Evolutionary conservation across 2,888 invertebrate genomes (phyloP).

Genomic region (Myopa testacea): DNA sequence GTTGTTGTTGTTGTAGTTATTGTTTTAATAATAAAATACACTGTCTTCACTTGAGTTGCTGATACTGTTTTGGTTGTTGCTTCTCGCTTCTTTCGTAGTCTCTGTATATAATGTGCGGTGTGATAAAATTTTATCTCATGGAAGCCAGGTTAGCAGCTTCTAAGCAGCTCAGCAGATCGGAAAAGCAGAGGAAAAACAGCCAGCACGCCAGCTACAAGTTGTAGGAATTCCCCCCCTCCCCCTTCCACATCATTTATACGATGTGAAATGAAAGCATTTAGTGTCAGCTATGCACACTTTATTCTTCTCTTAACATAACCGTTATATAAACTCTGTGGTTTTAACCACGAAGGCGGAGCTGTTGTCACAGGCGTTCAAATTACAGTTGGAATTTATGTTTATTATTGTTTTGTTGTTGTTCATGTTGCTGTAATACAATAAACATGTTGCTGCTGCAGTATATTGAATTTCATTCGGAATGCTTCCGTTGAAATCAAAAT

Average conservation of each 20-base stretch:
- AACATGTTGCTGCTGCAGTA: not conserved
- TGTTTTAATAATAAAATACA: constrained; percentile 1
- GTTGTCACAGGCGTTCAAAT: constrained; percentile 7
- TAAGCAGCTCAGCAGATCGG: constrained; percentile 43
- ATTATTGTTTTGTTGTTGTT: not conserved
- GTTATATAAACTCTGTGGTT: constrained; percentile 30
- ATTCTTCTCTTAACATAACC: constrained; percentile 7
- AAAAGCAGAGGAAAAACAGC: no score
- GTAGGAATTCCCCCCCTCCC: constrained; percentile 32
- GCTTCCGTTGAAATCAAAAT: no score
- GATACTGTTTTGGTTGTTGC: no score
- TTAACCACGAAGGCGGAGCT: not conserved
- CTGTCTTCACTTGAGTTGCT: not conserved
- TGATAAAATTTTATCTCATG: not conserved
- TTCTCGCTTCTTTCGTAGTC: no score
- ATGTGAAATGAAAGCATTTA: not conserved
- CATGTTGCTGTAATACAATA: not conserved
- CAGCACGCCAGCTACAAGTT: constrained; percentile 51
- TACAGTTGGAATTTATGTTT: not conserved
- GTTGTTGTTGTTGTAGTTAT: constrained; percentile 10
- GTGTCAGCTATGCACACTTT: constrained; percentile 8
- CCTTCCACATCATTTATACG: no score
- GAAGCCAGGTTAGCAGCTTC: not conserved
- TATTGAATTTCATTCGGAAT: not conserved
- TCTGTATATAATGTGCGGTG: not conserved